These are phyloP conservation scores for Stenoptilia bipunctidactyla DNA, from an alignment of 2,888 invertebrate genomes.

Conservation along the genomic window DNA sequence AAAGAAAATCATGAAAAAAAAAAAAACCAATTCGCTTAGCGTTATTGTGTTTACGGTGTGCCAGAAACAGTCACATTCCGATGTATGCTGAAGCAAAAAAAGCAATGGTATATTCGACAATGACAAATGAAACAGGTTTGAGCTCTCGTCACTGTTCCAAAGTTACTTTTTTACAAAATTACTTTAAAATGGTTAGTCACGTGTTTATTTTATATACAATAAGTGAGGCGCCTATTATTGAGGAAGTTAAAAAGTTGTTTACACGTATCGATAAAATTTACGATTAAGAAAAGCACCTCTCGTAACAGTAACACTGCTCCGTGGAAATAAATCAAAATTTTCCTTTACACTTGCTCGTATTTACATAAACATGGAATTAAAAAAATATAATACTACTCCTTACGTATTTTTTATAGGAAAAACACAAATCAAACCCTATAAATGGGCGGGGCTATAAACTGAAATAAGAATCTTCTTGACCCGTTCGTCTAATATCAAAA, in stretches of 20 bases:
- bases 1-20: constrained; percentile 34
- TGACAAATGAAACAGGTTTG: constrained; percentile 2
- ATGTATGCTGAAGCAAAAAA: too few relatives aligned
- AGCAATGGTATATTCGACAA: too few relatives aligned
- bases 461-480: too few relatives aligned
- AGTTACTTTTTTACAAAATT: constrained; percentile 15
- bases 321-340: constrained; percentile 21
- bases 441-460: too few relatives aligned
- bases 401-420: too few relatives aligned
- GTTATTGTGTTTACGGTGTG: constrained; percentile 9
- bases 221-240: too few relatives aligned
- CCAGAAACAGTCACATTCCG: background rate
- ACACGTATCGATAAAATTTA: too few relatives aligned
- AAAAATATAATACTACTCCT: too few relatives aligned
- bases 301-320: too few relatives aligned
- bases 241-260: too few relatives aligned
- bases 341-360: constrained; percentile 67
- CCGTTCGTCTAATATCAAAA: too few relatives aligned
- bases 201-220: constrained; percentile 17
- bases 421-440: too few relatives aligned
- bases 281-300: background rate
- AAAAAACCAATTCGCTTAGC: constrained; percentile 49
- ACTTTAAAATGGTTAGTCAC: constrained; percentile 35
- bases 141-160: background rate
- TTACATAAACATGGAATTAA: constrained; percentile 45